phyloP scores from a whole-genome alignment of 2,797 vertebrate species.

The Rhincodon typus region DNA sequence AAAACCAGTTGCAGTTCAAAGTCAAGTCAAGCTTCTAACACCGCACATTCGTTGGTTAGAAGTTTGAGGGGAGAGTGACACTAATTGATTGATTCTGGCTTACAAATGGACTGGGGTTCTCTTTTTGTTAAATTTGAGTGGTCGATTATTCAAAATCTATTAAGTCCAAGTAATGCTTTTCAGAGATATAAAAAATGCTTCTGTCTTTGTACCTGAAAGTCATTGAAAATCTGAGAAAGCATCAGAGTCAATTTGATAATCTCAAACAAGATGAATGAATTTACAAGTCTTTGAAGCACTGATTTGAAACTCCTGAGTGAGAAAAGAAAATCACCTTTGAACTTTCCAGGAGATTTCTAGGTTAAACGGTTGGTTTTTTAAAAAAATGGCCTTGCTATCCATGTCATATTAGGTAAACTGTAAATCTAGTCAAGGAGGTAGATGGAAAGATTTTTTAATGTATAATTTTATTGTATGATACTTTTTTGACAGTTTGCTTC shows the following conservation, averaged over 20 bases:
- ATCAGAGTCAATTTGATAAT: not conserved
- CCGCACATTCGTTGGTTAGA: not conserved
- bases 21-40: not conserved
- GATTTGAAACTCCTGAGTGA: not conserved
- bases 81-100: not conserved
- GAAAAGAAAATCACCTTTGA: not conserved
- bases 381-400: no score
- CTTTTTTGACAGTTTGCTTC: not conserved
- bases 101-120: not conserved
- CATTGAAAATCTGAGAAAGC: not conserved
- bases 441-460: not conserved
- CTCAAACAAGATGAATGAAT: not conserved
- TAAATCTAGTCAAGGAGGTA: not conserved
- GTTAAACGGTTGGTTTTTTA: not conserved
- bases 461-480: not conserved
- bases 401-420: no score
- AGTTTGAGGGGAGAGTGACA: not conserved
- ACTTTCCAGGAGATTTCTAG: not conserved
- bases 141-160: not conserved
- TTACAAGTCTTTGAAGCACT: not conserved
- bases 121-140: not conserved
- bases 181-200: not conserved
- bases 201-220: not conserved
- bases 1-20: not conserved
- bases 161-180: not conserved